These are phyloP conservation scores for Subanguina moxae DNA, from an alignment of 1,140 invertebrate species.

Conservation along the genomic window DNA sequence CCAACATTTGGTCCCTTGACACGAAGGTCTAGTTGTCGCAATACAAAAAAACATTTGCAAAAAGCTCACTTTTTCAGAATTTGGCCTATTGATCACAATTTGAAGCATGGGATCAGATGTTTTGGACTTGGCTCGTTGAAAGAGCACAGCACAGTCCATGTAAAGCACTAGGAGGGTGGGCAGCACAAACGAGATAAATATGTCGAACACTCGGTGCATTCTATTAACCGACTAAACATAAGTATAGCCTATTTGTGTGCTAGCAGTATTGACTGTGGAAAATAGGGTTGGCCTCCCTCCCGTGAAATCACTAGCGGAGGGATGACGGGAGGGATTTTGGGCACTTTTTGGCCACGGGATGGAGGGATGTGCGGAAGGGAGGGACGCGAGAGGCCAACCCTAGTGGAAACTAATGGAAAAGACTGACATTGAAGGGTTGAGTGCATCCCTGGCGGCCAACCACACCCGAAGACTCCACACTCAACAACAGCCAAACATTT, in stretches of 20 bases:
- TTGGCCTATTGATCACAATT: slow-evolving; percentile 40
- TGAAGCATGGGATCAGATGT: slow-evolving; percentile 39
- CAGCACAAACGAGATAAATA: slow-evolving; percentile 28
- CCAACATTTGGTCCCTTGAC: too few species aligned
- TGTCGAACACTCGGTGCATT: slow-evolving; percentile 25
- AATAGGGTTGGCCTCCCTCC: too few species aligned
- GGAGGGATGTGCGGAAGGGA: too few species aligned
- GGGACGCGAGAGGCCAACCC: too few species aligned
- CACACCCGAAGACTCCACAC: slow-evolving; percentile 19
- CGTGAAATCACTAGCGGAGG: too few species aligned
- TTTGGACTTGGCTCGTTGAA: slow-evolving; percentile 18
- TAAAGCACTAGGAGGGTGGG: slow-evolving; percentile 34
- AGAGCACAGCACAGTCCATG: slow-evolving; percentile 39
- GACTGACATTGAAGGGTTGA: slow-evolving; percentile 7
- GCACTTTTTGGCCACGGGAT: too few species aligned
- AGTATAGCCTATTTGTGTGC: not conserved
- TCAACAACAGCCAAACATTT: slow-evolving; percentile 27
- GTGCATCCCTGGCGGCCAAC: not conserved
- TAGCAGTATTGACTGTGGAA: not conserved
- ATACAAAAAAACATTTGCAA: slow-evolving; percentile 22
- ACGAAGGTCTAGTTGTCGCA: too few species aligned
- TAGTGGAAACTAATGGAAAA: slow-evolving; percentile 19
- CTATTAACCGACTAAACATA: slow-evolving; percentile 26
- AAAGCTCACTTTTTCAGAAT: slow-evolving; percentile 26
- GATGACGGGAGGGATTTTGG: too few species aligned